Percentiles rank a stretch among this genome's conserved stretches.
phyloP scores from a whole-genome alignment of 2,888 invertebrate genomes.

The Lithophane ornitopus region DNA sequence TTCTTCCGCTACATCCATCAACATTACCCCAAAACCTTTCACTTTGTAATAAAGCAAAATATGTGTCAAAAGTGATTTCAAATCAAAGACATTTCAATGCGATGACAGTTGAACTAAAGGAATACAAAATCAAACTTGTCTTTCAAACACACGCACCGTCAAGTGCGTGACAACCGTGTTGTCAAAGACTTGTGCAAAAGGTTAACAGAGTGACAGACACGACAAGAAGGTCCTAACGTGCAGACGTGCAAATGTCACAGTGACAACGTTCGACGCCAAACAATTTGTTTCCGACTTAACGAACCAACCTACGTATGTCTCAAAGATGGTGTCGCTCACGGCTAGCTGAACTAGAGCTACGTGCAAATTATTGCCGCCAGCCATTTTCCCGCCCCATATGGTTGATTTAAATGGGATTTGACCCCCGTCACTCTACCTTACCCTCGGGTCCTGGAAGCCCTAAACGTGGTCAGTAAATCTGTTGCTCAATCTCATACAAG shows the following conservation, averaged over 20 bases:
- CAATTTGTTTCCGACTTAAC: conserved; percentile 34
- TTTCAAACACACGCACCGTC: neutral
- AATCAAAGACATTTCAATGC: neutral
- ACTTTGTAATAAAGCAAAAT: neutral
- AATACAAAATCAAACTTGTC: neutral
- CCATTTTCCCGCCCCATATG: conserved; percentile 20
- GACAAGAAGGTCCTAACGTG: conserved; percentile 1
- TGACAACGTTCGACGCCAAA: conserved; percentile 6
- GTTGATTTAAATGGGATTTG: conserved; percentile 43
- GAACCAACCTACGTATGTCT: neutral
- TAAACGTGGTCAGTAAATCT: neutral
- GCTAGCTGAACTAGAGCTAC: neutral
- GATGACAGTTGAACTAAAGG: neutral
- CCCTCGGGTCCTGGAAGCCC: neutral
- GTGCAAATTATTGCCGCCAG: conserved; percentile 29
- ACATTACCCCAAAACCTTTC: no score
- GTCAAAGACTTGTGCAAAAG: neutral
- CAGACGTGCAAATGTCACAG: conserved; percentile 4
- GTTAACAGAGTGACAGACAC: conserved; percentile 21
- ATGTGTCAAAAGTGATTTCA: neutral
- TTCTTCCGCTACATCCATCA: no score
- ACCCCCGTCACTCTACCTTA: conserved; percentile 6
- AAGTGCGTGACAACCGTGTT: neutral
- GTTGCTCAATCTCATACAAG: neutral
- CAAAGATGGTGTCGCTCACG: neutral